Evolutionary conservation across 2,888 invertebrate genomes (phyloP).

Genomic region (Apamea epomidion): DNA sequence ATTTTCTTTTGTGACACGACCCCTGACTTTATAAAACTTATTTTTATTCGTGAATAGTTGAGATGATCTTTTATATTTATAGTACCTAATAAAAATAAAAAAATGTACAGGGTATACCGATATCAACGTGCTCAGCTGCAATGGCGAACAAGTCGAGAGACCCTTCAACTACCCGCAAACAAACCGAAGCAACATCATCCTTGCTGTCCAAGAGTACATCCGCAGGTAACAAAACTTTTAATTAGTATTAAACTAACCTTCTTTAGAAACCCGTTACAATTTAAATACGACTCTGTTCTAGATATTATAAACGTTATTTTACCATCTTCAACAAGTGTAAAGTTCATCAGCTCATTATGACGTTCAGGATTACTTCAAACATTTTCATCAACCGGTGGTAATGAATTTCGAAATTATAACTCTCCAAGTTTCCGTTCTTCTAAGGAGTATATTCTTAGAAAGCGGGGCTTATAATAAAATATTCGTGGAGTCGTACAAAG

Average conservation of each 20-base stretch:
- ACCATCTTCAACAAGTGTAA: conserved; percentile 45
- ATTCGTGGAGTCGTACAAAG: conserved; percentile 63
- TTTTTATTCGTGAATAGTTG: conserved; percentile 29
- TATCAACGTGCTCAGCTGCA: conserved; percentile 92
- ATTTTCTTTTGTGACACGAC: conserved; percentile 7
- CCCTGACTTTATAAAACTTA: conserved; percentile 21
- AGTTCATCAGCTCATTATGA: conserved; percentile 56
- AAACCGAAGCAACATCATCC: conserved; percentile 90
- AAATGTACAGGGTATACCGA: conserved; percentile 90
- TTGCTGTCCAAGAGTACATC: conserved; percentile 86
- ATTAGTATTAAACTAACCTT: not conserved
- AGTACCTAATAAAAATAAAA: not conserved
- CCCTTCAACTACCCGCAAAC: conserved; percentile 88
- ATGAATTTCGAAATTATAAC: conserved; percentile 62
- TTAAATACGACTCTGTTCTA: not conserved
- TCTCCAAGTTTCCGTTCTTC: conserved; percentile 46
- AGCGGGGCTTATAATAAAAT: conserved; percentile 63
- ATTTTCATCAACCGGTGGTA: conserved; percentile 54
- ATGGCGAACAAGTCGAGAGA: conserved; percentile 92
- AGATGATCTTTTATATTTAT: conserved; percentile 16
- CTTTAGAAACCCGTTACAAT: not conserved
- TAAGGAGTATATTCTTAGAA: conserved; percentile 29
- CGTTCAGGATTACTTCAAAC: conserved; percentile 53
- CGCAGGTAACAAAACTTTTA: conserved; percentile 76
- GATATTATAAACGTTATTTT: conserved; percentile 27